These are phyloP conservation scores for Pachyuromys duprasi DNA, from an alignment of 2,797 vertebrate genomes.

Conservation along the genomic window DNA sequence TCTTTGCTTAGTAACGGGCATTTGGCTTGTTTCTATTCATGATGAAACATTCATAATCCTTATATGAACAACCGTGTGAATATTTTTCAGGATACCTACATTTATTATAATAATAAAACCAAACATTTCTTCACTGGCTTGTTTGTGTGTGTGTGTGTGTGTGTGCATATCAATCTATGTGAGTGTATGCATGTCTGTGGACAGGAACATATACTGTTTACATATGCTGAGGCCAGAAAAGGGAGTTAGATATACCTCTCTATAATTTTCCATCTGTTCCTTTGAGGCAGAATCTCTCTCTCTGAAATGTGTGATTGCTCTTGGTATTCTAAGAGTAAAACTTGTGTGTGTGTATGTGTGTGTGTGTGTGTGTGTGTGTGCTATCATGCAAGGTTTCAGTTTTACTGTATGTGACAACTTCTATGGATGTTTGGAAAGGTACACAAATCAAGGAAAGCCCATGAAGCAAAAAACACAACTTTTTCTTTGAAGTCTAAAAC, in stretches of 20 bases:
- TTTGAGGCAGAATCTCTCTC: background rate
- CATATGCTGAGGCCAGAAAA: background rate
- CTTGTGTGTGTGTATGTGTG: background rate
- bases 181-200: background rate
- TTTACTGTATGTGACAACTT: background rate
- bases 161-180: background rate
- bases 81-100: background rate
- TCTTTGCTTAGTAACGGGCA: background rate
- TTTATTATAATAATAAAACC: background rate
- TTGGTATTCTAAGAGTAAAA: background rate
- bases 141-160: background rate
- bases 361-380: background rate
- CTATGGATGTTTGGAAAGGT: background rate
- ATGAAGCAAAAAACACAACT: background rate
- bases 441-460: background rate
- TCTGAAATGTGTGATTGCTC: background rate
- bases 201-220: accelerated
- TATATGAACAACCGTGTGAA: background rate
- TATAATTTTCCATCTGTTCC: background rate
- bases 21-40: background rate
- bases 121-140: too few relatives aligned
- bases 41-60: background rate
- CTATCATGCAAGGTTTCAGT: background rate
- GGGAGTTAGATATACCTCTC: too few relatives aligned
- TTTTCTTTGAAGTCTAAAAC: background rate